Evolutionary conservation across 2,888 invertebrate genomes (phyloP), one percentile per base, ranked within the genome.

Genomic region (Allygus modestus): DNA sequence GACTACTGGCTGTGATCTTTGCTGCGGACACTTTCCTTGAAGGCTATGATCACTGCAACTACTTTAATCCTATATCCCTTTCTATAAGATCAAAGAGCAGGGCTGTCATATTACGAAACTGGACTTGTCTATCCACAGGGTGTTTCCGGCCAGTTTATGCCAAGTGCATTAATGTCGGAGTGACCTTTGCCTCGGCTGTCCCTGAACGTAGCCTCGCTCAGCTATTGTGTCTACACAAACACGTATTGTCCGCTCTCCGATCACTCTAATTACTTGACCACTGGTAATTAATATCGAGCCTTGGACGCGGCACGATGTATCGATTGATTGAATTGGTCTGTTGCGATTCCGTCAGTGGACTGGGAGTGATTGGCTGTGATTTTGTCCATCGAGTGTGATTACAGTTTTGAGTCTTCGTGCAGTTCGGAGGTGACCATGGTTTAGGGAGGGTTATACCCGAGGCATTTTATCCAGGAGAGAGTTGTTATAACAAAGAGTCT

Each of bases 71-170:
- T n/a, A n/a, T n/a, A n/a, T n/a, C n/a, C n/a, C 37, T 37, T 7
- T 9, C 54, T 23, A 20, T 65, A 65, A 65, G 26, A 65, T 31
- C 65, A 31, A 65, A 31, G 58, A 26, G 58, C 26, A 20, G 58
- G 20, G 65, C 31, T 58, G 58, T 58, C 58, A 58, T 58, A 58
- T 23, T 65, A 23, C 58, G 58, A 58, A 58, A 58, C 58, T 15
- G 23, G 58, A 58, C 58, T 58, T 58, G 65, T 31, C 65, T 65
- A 58, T 58, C 58, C 17, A 28, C 28, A 28, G 65, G 65, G 65
- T 41, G 71, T 71, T 71, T 71, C 71, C 71, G 71, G 71, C 71
- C 37, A 11, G 69, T 31, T n/a, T 69, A 17, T 69, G 37, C 69
- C 37, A 69, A 69, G 69, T 69, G 69, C 33, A 69, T 69, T 69